Percentiles rank a stretch among this genome's conserved stretches.
Conservation (phyloP, 1,140 invertebrate genomes). For the fruit fly (Drosophila melanogaster) region DNA sequence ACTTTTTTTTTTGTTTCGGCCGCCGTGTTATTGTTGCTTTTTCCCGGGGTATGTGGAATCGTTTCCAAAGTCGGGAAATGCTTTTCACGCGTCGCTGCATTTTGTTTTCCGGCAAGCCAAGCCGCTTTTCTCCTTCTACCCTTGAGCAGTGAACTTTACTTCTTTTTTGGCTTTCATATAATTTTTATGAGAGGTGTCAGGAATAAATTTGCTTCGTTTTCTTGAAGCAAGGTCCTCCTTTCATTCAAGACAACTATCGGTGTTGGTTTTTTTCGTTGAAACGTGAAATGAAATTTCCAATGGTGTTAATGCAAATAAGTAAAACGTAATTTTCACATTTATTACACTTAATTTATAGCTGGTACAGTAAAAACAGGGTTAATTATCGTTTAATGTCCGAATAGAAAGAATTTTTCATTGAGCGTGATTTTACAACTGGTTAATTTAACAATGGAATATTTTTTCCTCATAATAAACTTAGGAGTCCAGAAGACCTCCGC, state of each 20-base stretch:
- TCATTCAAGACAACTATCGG: neutral
- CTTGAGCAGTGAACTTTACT: neutral
- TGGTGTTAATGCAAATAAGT: neutral
- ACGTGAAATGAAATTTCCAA: neutral
- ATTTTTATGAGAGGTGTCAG: conserved; percentile 52
- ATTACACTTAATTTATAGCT: too few species aligned
- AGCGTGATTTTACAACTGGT: too few species aligned
- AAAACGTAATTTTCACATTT: neutral
- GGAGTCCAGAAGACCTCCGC: conserved; percentile 8
- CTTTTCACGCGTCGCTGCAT: conserved; percentile 78
- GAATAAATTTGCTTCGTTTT: conserved; percentile 12
- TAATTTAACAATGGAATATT: too few species aligned
- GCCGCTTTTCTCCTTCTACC: conserved; percentile 17
- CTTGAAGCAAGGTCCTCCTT: neutral
- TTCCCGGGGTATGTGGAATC: conserved; percentile 24
- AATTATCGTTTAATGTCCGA: too few species aligned
- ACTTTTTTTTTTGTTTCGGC: neutral
- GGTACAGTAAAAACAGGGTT: too few species aligned
- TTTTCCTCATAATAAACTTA: conserved; percentile 5
- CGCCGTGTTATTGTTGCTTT: conserved; percentile 39
- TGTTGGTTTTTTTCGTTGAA: neutral
- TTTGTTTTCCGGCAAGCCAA: conserved; percentile 71
- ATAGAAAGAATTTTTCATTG: too few species aligned
- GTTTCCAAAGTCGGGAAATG: conserved; percentile 73
- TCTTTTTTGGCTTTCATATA: conserved; percentile 38